Evolutionary conservation across 1,140 invertebrate species (phyloP).

Genomic region (Sitophilus oryzae): DNA sequence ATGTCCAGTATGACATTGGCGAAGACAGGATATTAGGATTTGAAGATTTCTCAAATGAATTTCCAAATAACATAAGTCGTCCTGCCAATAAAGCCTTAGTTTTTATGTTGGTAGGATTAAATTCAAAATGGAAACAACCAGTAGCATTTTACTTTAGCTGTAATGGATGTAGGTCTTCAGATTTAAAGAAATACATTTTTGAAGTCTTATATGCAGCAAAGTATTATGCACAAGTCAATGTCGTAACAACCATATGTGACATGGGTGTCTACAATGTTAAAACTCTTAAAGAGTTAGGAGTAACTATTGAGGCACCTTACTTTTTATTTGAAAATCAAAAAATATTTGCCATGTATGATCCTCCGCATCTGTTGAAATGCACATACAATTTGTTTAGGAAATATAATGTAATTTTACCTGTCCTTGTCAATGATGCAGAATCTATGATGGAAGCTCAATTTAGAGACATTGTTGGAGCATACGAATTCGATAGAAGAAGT

Average conservation of each 20-base stretch:
- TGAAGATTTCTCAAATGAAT: constrained; percentile 3
- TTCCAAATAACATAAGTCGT: not conserved
- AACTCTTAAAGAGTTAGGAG: constrained; percentile 5
- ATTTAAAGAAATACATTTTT: not conserved
- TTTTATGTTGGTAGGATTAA: constrained; percentile 13
- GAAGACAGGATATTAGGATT: constrained; percentile 8
- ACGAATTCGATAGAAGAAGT: constrained; percentile 1
- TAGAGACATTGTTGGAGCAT: too few species aligned
- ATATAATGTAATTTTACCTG: not conserved
- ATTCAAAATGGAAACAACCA: constrained; percentile 13
- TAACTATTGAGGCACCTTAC: constrained; percentile 1
- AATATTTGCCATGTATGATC: constrained; percentile 9
- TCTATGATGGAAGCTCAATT: constrained; percentile 2
- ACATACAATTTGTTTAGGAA: constrained; percentile 1
- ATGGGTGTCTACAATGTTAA: constrained; percentile 17
- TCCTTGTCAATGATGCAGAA: not conserved
- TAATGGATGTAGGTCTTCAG: not conserved
- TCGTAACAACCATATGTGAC: constrained; percentile 23
- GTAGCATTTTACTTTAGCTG: constrained; percentile 12
- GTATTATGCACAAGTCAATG: constrained; percentile 13
- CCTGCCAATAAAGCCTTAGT: constrained; percentile 17
- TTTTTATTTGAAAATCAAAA: not conserved
- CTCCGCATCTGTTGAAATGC: constrained; percentile 6
- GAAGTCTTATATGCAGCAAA: constrained; percentile 5
- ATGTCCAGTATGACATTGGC: constrained; percentile 12